Conservation (phyloP, 2,888 invertebrate species). For the Eupithecia insigniata region DNA sequence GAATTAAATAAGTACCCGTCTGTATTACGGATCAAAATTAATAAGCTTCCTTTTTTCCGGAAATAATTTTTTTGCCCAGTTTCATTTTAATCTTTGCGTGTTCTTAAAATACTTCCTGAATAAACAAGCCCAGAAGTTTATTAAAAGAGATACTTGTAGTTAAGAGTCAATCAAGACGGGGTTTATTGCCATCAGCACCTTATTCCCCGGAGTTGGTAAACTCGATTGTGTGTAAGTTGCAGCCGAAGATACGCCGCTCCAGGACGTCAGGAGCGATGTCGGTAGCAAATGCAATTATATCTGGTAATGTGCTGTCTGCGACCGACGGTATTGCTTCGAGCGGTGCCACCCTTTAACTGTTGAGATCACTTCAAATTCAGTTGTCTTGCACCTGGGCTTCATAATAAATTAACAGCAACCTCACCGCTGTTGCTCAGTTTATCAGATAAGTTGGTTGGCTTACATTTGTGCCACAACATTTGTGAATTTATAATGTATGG, state of each 20-base stretch:
- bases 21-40: constrained; percentile 80
- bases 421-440: constrained; percentile 17
- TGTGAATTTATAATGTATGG: constrained; percentile 7
- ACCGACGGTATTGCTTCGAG: constrained; percentile 62
- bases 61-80: constrained; percentile 55
- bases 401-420: constrained; percentile 50
- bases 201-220: constrained; percentile 79
- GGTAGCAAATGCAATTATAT: constrained; percentile 82
- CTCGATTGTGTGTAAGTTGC: constrained; percentile 80
- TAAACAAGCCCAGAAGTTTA: constrained; percentile 35
- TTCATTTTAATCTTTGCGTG: constrained; percentile 46
- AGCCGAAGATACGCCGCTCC: constrained; percentile 68
- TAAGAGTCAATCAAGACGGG: constrained; percentile 69
- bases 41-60: constrained; percentile 78
- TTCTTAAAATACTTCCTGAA: constrained; percentile 45
- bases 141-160: constrained; percentile 30
- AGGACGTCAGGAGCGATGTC: constrained; percentile 73
- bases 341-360: constrained; percentile 73
- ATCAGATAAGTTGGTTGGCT: constrained; percentile 9
- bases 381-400: constrained; percentile 67
- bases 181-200: constrained; percentile 78
- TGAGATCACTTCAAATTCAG: constrained; percentile 70
- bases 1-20: constrained; percentile 84
- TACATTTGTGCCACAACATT: constrained; percentile 11
- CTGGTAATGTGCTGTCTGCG: constrained; percentile 81